Evolutionary conservation across 2,113 vertebrate genomes (phyloP), one percentile per base, ranked within the genome.

Genomic region (Ailuropoda melanoleuca): DNA sequence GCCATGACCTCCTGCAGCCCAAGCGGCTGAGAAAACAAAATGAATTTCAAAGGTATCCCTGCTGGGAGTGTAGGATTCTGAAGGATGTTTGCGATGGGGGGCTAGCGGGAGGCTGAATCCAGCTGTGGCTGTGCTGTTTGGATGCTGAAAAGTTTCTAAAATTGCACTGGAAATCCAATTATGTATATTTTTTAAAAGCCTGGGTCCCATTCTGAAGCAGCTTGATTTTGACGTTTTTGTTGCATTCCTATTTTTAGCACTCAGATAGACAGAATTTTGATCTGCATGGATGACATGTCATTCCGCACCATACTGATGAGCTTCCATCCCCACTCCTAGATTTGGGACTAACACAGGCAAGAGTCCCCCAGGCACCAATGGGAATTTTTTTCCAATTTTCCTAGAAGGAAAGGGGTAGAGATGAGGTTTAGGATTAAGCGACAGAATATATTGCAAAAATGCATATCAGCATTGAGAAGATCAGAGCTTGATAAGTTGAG

Each of bases 191-290:
- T 78, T 39, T 13, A 15, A 29, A 88, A 92, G n/a, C 21, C 24
- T n/a, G 1, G 29, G 78, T 64, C 80, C 46, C 87, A 77, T 88
- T 74, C 86, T 58, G 37, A 31, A 75, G 23, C 81, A 84, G 64
- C 66, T 48, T 88, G 46, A 70, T 64, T 96, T 85, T 53, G 75
- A 92, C 75, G 56, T 80, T 84, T 96, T n/a, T 55, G n/a, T 18
- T 37, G 77, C 39, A 12, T 55, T 50, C 66, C 60, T 21, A 24
- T 64, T 94, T 92, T 50, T 55, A 53, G 46, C 29, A 26, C 29
- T 87, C 68, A 90, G 31, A 87, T 43, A 87, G 11, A 75, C 6
- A 53, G 66, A n/a, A 81, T 48, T 50, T 53, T 88, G 74, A 88
- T 74, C 39, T 23, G 26, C 14, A 48, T 18, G 82, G 43, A 64